phyloP scores from a whole-genome alignment of 2,113 vertebrate genomes.

The Vombatus ursinus region DNA sequence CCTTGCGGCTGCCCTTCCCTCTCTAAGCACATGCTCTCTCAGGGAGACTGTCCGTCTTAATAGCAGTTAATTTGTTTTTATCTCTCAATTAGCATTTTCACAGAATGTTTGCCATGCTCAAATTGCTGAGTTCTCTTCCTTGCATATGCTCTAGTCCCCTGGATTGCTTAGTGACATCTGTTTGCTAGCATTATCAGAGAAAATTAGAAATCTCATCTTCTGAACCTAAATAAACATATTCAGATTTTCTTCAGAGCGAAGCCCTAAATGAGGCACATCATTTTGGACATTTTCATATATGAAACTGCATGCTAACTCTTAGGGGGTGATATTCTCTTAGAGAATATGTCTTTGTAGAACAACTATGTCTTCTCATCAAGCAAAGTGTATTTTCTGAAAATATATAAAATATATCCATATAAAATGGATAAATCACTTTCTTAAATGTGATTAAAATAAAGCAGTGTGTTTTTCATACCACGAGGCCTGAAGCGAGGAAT shows the following conservation, averaged over 20 bases:
- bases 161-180: conserved; percentile 71
- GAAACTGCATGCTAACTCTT: neutral
- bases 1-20: conserved; percentile 73
- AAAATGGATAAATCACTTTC: neutral
- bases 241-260: conserved; percentile 39
- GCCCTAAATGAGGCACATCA: conserved; percentile 18
- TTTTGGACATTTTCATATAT: conserved; percentile 5
- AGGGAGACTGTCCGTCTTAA: conserved; percentile 75
- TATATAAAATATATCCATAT: neutral
- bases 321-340: conserved; percentile 20
- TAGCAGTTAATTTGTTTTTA: conserved; percentile 78
- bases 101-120: conserved; percentile 71
- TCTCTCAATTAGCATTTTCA: conserved; percentile 82
- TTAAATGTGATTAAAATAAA: neutral
- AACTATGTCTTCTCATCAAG: neutral
- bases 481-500: neutral
- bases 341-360: neutral
- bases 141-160: conserved; percentile 67
- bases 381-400: neutral
- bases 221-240: neutral
- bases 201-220: conserved; percentile 37
- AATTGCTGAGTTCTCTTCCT: conserved; percentile 61
- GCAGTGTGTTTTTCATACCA: neutral
- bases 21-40: conserved; percentile 43
- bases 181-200: conserved; percentile 43